Evolutionary conservation across 2,888 invertebrate species (phyloP), one percentile per base, ranked within the genome.

Genomic region (Cenopis cana): DNA sequence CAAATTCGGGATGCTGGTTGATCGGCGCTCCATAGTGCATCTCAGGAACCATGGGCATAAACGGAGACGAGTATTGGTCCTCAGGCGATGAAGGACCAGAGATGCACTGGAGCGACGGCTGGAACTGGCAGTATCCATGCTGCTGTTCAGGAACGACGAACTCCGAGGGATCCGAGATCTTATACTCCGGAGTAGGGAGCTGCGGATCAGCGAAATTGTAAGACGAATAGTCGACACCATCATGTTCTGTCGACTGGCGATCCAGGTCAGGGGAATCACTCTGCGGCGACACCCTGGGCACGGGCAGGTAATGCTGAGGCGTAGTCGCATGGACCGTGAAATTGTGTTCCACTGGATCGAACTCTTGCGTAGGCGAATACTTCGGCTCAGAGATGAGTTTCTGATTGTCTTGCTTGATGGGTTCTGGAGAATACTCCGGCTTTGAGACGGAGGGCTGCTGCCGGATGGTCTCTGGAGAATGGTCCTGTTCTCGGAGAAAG

Each of bases 171-270:
- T 41, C 59, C 20, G 20, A 18, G 20, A 59, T 12, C 59, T 10
- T 41, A 41, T 59, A 59, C 41, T 59, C 59, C 14, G 59, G 59
- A 1, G 59, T 59, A 38, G 41, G 59, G 4, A 41, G 11, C 38
- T 41, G 41, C 14, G 59, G 20, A 14, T 41, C 24, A 9, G 59
- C 38, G 24, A 59, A 59, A 4, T 38, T 41, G 18, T 24, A 59
- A 14, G 20, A 11, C 1, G 60, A 60, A 24, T 46, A 60, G 41
- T 60, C 24, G 46, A 60, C 12, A 5, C 4, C n/a, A 20, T 9
- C n/a, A n/a, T 14, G 8, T 4, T 46, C 60, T 14, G 24, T 12
- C 24, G 14, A 24, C 6, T 14, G n/a, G 3, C n/a, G 46, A 9
- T n/a, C 41, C 24, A n/a, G 60, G 41, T 10, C n/a, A n/a, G 4